phyloP scores from a whole-genome alignment of 2,113 vertebrate species.

The Sylvilagus bachmani region DNA sequence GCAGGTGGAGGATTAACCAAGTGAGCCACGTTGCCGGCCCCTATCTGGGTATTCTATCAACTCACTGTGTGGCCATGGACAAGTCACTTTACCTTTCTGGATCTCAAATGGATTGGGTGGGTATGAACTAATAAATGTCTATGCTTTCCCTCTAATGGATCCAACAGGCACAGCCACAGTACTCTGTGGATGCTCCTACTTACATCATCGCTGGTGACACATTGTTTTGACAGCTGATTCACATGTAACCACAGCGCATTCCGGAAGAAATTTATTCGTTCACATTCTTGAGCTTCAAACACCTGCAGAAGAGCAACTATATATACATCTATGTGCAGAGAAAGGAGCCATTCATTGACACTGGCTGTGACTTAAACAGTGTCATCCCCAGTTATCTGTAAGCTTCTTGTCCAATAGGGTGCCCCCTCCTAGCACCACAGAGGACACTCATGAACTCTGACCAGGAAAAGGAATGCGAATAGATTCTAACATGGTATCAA shows the following conservation, averaged over 20 bases:
- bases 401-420: neutral
- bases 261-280: conserved; percentile 93
- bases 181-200: neutral
- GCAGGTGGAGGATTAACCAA: too few species aligned
- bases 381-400: neutral
- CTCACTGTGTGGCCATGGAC: neutral
- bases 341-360: neutral
- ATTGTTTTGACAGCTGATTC: conserved; percentile 96
- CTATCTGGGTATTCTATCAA: neutral
- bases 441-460: conserved; percentile 37
- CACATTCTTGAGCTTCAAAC: conserved; percentile 94
- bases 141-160: neutral
- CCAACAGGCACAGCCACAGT: neutral
- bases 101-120: neutral
- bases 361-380: conserved; percentile 2
- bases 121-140: neutral
- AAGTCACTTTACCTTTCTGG: neutral
- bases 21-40: too few species aligned
- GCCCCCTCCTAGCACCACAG: neutral
- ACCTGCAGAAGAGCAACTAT: conserved; percentile 85
- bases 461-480: neutral
- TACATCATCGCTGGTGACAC: conserved; percentile 95
- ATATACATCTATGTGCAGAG: neutral
- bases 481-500: neutral
- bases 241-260: conserved; percentile 95